Evolutionary conservation across 1,140 invertebrate genomes (phyloP), one percentile per base, ranked within the genome.

Genomic region (Trinorchestia longiramus): DNA sequence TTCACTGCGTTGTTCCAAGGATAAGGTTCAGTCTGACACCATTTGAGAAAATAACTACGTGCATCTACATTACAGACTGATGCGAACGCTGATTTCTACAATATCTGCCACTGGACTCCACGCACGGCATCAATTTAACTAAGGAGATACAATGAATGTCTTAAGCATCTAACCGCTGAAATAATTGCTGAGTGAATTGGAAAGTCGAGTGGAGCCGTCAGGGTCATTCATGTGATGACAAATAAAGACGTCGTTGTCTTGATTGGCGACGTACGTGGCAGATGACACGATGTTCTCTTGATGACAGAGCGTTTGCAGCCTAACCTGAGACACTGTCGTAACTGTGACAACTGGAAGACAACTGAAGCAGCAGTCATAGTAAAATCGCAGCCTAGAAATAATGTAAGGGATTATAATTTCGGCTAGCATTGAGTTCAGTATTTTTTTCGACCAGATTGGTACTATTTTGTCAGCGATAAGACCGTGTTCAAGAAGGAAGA

Each of bases 211-310:
- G 41, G 6, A 44, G 40, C 0, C 44, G 92, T 43, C 92, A 94
- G 92, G 92, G 92, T 94, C 92, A 47, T 44, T 94, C 92, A 36
- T 40, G 43, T 15, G 92, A 94, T 94, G 92, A 94, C 92, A 15
- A 94, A 94, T 40, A 44, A n/a, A 94, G 40, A 47, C 44, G 92
- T 94, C 92, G 92, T 4, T 47, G 3, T 6, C 6, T 0, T 47
- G 11, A 47, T 94, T 94, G 44, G 40, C 8, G 44, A 43, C 88
- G n/a, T 36, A 23, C 62, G 62, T 77, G 47, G 47, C 47, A 8
- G 47, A 53, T 6, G 47, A 53, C 47, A 19, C 47, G 47, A 6
- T 53, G 47, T 36, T 11, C 62, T 77, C 15, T 77, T 77, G 28
- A 77, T 77, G 62, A 77, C 62, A 3, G 1, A 77, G 62, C 28